Evolutionary conservation across 2,888 invertebrate species (phyloP).

Genomic region (Pomacea canaliculata): DNA sequence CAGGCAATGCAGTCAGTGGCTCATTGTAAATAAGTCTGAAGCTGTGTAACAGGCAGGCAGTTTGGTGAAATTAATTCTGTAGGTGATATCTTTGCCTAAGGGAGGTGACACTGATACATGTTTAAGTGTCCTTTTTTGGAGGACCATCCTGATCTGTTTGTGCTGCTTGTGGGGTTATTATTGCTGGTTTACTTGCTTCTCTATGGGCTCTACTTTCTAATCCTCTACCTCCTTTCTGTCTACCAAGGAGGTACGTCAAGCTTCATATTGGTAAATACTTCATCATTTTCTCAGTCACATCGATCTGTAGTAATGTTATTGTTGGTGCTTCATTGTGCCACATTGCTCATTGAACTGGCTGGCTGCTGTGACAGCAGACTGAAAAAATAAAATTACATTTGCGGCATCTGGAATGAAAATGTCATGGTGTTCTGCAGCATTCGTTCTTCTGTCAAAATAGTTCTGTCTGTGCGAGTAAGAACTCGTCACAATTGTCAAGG

Average conservation of each 20-base stretch:
- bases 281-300: not conserved
- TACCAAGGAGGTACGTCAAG: conserved; percentile 34
- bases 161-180: conserved; percentile 42
- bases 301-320: not conserved
- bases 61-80: too few relatives aligned
- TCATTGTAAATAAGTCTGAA: not conserved
- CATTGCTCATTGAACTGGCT: too few relatives aligned
- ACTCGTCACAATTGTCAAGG: too few relatives aligned
- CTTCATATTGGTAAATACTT: not conserved
- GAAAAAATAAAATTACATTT: not conserved
- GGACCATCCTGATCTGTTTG: conserved; percentile 57
- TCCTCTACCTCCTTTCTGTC: conserved; percentile 44
- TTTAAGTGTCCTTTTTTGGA: conserved; percentile 61
- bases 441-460: too few relatives aligned
- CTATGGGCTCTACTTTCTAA: conserved; percentile 52
- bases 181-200: conserved; percentile 48
- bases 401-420: too few relatives aligned
- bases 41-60: not conserved
- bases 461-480: too few relatives aligned
- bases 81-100: too few relatives aligned
- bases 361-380: too few relatives aligned
- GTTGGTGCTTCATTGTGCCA: too few relatives aligned
- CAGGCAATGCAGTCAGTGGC: too few relatives aligned
- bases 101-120: conserved; percentile 32
- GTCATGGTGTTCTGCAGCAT: too few relatives aligned